Evolutionary conservation across 2,113 vertebrate species (phyloP), one percentile per base, ranked within the genome.

Genomic region (Tachysurus fulvidraco): DNA sequence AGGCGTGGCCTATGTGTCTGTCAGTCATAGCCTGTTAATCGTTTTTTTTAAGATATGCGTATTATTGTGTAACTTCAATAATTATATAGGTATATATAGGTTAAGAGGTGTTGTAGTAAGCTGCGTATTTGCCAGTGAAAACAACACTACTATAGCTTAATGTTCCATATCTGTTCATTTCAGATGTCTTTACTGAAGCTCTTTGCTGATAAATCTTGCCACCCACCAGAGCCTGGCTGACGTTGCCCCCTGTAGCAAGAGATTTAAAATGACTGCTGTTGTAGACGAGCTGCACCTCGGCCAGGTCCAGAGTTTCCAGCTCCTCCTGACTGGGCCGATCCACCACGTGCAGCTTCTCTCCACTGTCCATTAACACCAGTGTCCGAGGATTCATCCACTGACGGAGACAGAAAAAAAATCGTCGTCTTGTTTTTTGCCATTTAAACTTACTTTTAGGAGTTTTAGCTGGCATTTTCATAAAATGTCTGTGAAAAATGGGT

Each of bases 221-320:
- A 50, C 52, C 25, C 25, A 90, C 88, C 84, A 90, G 78, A 9
- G 98, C 98, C 93, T 99, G 97, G 46, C 98, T 99, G 85, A 99
- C 98, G 0, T 99, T 99, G 76, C 98, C 98, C 89, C 98, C 98
- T 0, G 98, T 99, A 82, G 98, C 98, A 71, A 99, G 89, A 0
- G 98, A 99, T 91, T 99, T 99, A 94, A 99, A 99, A 90, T 99
- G 98, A 90, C 97, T 97, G 95, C 98, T 99, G 91, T 98, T 99
- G 86, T 99, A 99, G 87, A 99, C 96, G 59, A 99, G 93, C 83
- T 98, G 98, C 87, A 99, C 96, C 90, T 99, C 97, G 0, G 97
- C 95, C 91, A 99, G 94, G 93, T 99, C 98, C 36, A 97, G 60
- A 0, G 94, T 97, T 93, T 99, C 98, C 91, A 99, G 85, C 80